Conservation (phyloP, 2,797 vertebrate genomes). For the Phataginus tricuspis region DNA sequence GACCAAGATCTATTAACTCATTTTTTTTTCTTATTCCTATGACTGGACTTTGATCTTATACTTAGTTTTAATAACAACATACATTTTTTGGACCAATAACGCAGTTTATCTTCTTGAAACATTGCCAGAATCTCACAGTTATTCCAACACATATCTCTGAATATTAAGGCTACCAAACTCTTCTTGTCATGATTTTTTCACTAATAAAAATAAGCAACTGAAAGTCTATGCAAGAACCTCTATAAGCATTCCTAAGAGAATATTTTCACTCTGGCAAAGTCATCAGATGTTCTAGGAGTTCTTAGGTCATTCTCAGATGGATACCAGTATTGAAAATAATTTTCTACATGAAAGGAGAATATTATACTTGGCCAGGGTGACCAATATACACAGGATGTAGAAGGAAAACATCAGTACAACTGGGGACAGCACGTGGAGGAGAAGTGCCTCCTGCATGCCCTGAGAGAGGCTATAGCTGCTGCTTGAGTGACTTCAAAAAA, state of each 20-base stretch:
- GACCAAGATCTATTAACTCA: not conserved
- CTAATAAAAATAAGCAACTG: not conserved
- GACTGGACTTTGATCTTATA: not conserved
- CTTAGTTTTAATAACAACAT: not conserved
- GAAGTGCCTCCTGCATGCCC: conserved; percentile 60
- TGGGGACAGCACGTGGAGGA: conserved; percentile 73
- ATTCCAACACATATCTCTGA: not conserved
- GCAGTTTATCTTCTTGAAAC: conserved; percentile 6
- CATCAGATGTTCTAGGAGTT: not conserved
- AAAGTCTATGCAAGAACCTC: not conserved
- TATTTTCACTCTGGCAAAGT: conserved; percentile 20
- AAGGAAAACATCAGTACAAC: conserved; percentile 78
- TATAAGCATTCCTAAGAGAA: not conserved
- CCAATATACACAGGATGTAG: conserved; percentile 73
- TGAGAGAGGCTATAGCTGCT: conserved; percentile 80
- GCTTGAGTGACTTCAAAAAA: conserved; percentile 63
- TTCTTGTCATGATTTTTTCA: not conserved
- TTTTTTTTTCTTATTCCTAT: not conserved
- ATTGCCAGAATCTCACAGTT: not conserved
- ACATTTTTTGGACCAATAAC: not conserved
- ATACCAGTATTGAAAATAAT: conserved; percentile 45
- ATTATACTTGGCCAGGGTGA: conserved; percentile 75
- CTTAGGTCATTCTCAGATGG: conserved; percentile 58
- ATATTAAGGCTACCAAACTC: not conserved
- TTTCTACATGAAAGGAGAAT: conserved; percentile 62